Conservation (phyloP, 2,113 vertebrate species). For the Agapornis roseicollis region DNA sequence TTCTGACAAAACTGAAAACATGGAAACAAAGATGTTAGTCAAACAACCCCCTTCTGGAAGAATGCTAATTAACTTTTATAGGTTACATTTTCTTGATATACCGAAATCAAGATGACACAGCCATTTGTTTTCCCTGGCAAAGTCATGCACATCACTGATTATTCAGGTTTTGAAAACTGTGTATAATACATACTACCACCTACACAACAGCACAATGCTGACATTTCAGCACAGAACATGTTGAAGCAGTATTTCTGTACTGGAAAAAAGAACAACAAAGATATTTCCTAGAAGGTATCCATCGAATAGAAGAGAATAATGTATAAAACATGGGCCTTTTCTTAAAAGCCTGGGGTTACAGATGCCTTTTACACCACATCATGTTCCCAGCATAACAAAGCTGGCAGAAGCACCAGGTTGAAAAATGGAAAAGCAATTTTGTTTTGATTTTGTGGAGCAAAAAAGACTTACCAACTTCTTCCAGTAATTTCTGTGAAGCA, state of each 20-base stretch:
- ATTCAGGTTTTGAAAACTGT: conserved; percentile 67
- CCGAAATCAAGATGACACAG: conserved; percentile 66
- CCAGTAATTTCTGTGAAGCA: conserved; percentile 13
- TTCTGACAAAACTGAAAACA: conserved; percentile 61
- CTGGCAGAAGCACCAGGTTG: conserved; percentile 43
- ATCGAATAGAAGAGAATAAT: conserved; percentile 31
- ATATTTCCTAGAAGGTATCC: conserved; percentile 62
- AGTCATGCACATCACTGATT: conserved; percentile 66
- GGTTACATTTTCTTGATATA: conserved; percentile 63
- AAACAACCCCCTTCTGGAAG: conserved; percentile 59
- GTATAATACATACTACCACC: conserved; percentile 66
- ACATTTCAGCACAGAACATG: conserved; percentile 65
- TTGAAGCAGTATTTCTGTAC: conserved; percentile 50
- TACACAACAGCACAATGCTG: conserved; percentile 68
- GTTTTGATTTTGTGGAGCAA: neutral
- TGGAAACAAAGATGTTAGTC: conserved; percentile 55
- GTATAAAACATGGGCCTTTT: conserved; percentile 61
- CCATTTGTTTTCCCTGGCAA: conserved; percentile 71
- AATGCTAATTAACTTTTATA: conserved; percentile 69
- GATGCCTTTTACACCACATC: conserved; percentile 61
- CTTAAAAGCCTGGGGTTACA: conserved; percentile 62
- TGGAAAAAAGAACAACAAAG: conserved; percentile 64
- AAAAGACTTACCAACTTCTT: conserved; percentile 8
- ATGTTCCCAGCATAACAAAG: conserved; percentile 40
- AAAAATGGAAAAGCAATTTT: conserved; percentile 26